Conservation (phyloP, 2,888 invertebrate species). For the Terebella lapidaria region DNA sequence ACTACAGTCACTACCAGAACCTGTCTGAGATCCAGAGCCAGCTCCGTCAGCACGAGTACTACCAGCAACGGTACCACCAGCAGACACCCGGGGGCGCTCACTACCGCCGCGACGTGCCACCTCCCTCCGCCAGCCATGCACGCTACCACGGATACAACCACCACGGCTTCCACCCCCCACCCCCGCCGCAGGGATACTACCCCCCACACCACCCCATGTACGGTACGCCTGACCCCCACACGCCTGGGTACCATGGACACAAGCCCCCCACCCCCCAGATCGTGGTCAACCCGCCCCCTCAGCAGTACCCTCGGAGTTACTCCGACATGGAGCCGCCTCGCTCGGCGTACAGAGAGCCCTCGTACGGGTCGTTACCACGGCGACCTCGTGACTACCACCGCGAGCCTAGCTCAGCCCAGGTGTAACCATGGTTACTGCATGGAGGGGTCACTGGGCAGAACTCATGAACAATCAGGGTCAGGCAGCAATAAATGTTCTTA, state of each 20-base stretch:
- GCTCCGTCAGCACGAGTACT: slow-evolving; percentile 21
- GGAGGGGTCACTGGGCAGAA: no score
- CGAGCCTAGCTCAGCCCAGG: not conserved
- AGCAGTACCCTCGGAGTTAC: not conserved
- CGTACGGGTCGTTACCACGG: slow-evolving; percentile 3
- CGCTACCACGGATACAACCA: not conserved
- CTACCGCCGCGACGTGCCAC: not conserved
- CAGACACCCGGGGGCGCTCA: not conserved
- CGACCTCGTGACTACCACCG: not conserved
- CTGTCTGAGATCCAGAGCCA: slow-evolving; percentile 81
- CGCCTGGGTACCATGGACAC: not conserved
- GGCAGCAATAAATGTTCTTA: no score
- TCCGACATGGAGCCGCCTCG: not conserved
- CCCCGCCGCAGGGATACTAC: not conserved
- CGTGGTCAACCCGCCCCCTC: not conserved
- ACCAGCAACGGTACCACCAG: slow-evolving; percentile 12
- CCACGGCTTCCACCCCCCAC: not conserved
- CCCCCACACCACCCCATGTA: not conserved
- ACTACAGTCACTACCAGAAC: slow-evolving; percentile 72
- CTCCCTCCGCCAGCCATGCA: not conserved
- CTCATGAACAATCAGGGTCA: no score
- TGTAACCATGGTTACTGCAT: slow-evolving; percentile 1
- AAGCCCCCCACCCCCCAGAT: not conserved
- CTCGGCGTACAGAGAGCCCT: not conserved
- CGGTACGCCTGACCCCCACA: not conserved